Evolutionary conservation across 2,797 vertebrate species (phyloP).

Genomic region (Pelobates cultripes): DNA sequence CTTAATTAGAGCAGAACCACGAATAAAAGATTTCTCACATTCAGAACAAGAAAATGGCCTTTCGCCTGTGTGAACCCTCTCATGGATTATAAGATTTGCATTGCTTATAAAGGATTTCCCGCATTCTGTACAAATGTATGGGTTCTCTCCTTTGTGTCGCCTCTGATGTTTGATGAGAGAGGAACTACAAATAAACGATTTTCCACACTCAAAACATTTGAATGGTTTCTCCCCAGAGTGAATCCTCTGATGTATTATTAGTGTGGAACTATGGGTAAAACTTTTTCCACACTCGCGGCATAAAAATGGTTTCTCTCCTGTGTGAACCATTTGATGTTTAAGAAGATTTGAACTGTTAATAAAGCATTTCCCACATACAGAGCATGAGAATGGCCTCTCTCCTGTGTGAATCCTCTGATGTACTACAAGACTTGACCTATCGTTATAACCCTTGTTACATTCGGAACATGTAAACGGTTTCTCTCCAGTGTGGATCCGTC

Average conservation of each 20-base stretch:
- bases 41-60: background rate
- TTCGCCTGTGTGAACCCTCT: background rate
- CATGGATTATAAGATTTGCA: background rate
- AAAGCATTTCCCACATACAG: conserved; percentile 66
- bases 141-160: conserved; percentile 63
- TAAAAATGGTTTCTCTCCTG: conserved; percentile 33
- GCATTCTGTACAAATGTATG: conserved; percentile 61
- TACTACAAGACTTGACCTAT: conserved; percentile 20
- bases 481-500: conserved; percentile 15
- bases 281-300: conserved; percentile 51
- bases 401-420: conserved; percentile 61
- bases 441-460: conserved; percentile 14
- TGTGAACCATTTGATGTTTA: conserved; percentile 60
- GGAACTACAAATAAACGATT: conserved; percentile 63
- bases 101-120: conserved; percentile 26
- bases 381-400: conserved; percentile 63
- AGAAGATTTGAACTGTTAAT: conserved; percentile 62
- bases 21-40: background rate
- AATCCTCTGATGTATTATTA: conserved; percentile 45
- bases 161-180: conserved; percentile 63
- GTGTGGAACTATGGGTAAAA: conserved; percentile 54
- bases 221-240: conserved; percentile 66
- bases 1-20: background rate
- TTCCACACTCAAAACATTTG: conserved; percentile 64
- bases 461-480: conserved; percentile 17